These are phyloP conservation scores for Neoarius graeffei DNA, from an alignment of 2,113 vertebrate genomes.

Conservation along the genomic window DNA sequence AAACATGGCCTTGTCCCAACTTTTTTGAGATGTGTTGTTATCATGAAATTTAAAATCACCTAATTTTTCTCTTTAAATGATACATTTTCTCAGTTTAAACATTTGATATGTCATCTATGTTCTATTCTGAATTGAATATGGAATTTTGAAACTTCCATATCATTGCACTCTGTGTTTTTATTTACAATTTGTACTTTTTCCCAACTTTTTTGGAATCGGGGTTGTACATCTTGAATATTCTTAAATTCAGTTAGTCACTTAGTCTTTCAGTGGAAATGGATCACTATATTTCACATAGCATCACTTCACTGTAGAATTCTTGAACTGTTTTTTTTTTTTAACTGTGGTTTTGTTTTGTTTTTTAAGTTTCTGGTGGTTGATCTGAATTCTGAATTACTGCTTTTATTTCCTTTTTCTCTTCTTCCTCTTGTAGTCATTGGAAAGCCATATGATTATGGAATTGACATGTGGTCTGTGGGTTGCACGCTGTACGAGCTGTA, in stretches of 20 bases:
- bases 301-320: background rate
- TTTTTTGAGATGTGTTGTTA: too few relatives aligned
- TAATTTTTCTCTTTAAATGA: too few relatives aligned
- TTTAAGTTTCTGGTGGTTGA: background rate
- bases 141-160: too few relatives aligned
- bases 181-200: too few relatives aligned
- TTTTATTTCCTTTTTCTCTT: background rate
- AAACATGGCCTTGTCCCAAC: too few relatives aligned
- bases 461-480: constrained; percentile 99
- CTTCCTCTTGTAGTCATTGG: constrained; percentile 84
- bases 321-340: background rate
- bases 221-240: background rate
- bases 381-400: background rate
- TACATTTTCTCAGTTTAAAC: too few relatives aligned
- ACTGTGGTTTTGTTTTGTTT: too few relatives aligned
- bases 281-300: background rate
- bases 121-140: too few relatives aligned
- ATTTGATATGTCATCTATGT: too few relatives aligned
- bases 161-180: too few relatives aligned
- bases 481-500: constrained; percentile 97
- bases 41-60: too few relatives aligned
- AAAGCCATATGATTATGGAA: constrained; percentile 97
- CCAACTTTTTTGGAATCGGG: too few relatives aligned
- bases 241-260: background rate
- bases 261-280: background rate